Conservation (phyloP, 2,113 vertebrate genomes). For the Labeo catla region DNA sequence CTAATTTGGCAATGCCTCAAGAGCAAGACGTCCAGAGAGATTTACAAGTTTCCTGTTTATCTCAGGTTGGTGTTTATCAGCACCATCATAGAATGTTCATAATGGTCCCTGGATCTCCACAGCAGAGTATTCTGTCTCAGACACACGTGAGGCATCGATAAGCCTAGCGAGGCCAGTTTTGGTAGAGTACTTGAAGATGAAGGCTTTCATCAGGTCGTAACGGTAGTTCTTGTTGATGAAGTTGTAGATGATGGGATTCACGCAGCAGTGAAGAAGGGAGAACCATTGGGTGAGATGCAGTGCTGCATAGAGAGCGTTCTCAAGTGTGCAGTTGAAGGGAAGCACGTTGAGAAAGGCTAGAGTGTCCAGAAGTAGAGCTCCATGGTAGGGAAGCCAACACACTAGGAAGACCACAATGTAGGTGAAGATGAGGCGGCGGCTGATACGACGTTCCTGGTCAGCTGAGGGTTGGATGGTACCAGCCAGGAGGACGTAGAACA, state of each 20-base stretch:
- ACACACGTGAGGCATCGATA: conserved; percentile 81
- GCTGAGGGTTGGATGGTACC: conserved; percentile 73
- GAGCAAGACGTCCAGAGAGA: not conserved
- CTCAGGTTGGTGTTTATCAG: not conserved
- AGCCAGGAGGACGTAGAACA: conserved; percentile 85
- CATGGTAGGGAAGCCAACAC: conserved; percentile 92
- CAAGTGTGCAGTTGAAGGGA: conserved; percentile 85
- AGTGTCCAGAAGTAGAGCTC: conserved; percentile 83
- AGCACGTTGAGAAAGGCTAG: conserved; percentile 80
- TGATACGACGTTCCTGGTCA: conserved; percentile 82
- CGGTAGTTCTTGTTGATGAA: conserved; percentile 88
- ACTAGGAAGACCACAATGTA: conserved; percentile 88
- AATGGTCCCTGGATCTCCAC: conserved; percentile 73
- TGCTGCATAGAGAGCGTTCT: conserved; percentile 82
- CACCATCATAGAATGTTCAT: conserved; percentile 40
- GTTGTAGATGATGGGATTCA: conserved; percentile 90
- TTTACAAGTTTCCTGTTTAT: conserved; percentile 13
- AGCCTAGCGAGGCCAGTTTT: conserved; percentile 88
- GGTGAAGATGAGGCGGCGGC: conserved; percentile 83
- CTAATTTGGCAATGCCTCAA: not conserved
- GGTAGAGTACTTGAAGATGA: conserved; percentile 92
- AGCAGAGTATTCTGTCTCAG: conserved; percentile 83
- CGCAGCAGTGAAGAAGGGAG: conserved; percentile 87
- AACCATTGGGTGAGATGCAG: conserved; percentile 88
- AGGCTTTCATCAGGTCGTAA: conserved; percentile 92